These are phyloP conservation scores for Peromyscus nudipes DNA, from an alignment of 2,797 vertebrate species.

Conservation along the genomic window DNA sequence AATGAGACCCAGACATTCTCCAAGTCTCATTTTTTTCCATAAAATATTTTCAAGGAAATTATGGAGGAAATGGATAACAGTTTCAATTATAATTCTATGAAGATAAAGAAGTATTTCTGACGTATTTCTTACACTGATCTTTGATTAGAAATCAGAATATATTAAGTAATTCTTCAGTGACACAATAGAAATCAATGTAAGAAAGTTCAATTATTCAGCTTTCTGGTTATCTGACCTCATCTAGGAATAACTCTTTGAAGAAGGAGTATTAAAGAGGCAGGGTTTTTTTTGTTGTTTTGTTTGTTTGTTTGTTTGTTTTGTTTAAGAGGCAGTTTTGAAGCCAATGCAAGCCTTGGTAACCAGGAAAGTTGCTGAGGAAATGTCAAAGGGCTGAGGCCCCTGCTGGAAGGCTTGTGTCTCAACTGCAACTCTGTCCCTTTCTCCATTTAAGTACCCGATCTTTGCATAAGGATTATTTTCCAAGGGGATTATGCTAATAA, in stretches of 20 bases:
- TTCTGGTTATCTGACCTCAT: neutral
- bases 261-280: neutral
- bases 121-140: neutral
- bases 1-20: neutral
- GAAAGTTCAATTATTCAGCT: neutral
- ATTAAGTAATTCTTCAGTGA: neutral
- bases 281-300: too few relatives aligned
- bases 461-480: neutral
- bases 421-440: neutral
- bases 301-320: too few relatives aligned
- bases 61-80: neutral
- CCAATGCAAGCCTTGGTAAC: neutral
- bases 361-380: neutral
- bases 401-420: neutral
- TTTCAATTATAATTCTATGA: neutral
- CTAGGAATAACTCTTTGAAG: neutral
- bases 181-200: neutral
- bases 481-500: neutral
- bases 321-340: neutral
- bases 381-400: neutral
- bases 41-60: neutral
- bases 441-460: neutral
- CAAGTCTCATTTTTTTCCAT: neutral
- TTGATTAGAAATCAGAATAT: neutral
- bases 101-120: constrained; percentile 6